Evolutionary conservation across 2,797 vertebrate species (phyloP).

Genomic region (Echeneis naucrates): DNA sequence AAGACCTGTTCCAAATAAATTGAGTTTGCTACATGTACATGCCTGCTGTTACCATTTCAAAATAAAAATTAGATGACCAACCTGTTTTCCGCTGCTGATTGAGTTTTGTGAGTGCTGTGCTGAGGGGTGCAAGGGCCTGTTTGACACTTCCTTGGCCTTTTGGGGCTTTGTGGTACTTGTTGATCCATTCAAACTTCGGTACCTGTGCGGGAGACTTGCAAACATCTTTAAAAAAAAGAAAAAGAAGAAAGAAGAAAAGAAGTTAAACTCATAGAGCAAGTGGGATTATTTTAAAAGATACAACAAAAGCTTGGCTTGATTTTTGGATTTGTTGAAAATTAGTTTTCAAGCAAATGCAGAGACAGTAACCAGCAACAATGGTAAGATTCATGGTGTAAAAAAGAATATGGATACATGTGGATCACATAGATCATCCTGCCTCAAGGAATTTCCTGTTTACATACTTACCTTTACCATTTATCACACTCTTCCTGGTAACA

Average conservation of each 20-base stretch:
- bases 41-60: not conserved
- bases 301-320: rapidly evolving
- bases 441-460: not conserved
- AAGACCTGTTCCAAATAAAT: not conserved
- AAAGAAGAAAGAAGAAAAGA: conserved; percentile 9
- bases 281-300: not conserved
- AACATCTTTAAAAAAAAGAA: conserved; percentile 74
- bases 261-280: not conserved
- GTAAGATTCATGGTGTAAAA: not conserved
- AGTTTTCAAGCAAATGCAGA: not conserved
- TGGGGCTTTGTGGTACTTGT: conserved; percentile 75
- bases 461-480: conserved; percentile 69
- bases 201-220: conserved; percentile 76
- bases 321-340: not conserved
- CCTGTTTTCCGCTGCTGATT: conserved; percentile 77
- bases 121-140: conserved; percentile 53
- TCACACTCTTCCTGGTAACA: conserved; percentile 54
- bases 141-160: conserved; percentile 58
- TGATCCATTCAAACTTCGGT: conserved; percentile 86
- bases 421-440: too few species aligned
- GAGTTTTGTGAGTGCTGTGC: conserved; percentile 55
- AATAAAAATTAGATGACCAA: conserved; percentile 52
- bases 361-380: not conserved
- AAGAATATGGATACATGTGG: too few species aligned
- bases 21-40: not conserved